Evolutionary conservation across 2,888 invertebrate genomes (phyloP), one percentile per base, ranked within the genome.

Genomic region (Hoplodrina blanda): DNA sequence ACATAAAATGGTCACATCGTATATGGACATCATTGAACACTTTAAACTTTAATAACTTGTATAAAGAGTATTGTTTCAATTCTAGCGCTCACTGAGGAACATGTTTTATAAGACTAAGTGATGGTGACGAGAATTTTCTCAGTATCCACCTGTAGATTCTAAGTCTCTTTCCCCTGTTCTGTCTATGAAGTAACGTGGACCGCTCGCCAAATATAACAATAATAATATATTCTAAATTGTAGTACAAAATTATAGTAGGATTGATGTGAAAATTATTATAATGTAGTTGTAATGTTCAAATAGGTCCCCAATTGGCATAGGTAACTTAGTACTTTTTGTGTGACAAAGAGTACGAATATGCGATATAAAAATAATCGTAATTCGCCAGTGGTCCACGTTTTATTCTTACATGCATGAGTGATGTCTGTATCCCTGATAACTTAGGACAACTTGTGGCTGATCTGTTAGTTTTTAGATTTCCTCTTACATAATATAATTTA

Each of bases 31-130:
- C 53, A 61, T 50, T 70, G 79, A 81, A 82, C 73, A 71, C 50
- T 75, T 63, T 66, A 8, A 50, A 72, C 67, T 66, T 82, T 77
- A 88, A 82, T 86, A 86, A 87, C 49, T 71, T 83, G 61, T 85
- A 62, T 77, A 83, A 88, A 81, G 78, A 81, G 82, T 83, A 90
- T 82, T 94, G 86, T 95, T 95, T 94, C 88, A 91, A 92, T 96
- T 96, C 93, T 95, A 96, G 95, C 95, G 95, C 95, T 89, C 95
- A 91, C 91, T 91, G 89, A 94, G 91, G 95, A 94, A 95, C 82
- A 86, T 91, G 89, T 93, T 92, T 81, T 93, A 92, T 92, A 92
- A 76, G 76, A 78, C 74, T 60, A 76, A 94, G 89, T 92, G 90
- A 94, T 90, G 95, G 95, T 95, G 95, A 95, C 85, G 89, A 92